Evolutionary conservation across 2,888 invertebrate species (phyloP), one percentile per base, ranked within the genome.

Genomic region (Eustalomyia histrio): DNA sequence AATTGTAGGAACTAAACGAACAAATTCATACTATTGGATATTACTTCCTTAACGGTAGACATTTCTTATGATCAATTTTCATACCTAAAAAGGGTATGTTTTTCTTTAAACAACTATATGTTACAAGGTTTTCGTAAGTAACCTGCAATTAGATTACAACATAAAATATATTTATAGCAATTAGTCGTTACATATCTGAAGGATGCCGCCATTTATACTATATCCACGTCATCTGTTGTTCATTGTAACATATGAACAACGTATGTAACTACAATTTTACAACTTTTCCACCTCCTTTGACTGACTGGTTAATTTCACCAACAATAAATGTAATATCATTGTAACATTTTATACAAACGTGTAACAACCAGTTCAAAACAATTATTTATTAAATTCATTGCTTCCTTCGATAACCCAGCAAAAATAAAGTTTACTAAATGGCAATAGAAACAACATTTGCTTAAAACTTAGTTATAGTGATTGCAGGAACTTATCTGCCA

Each of bases 81-180:
- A 50, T 68, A 58, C 9, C 16, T 16, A 52, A 50, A 21, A 63
- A 43, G 16, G 57, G 9, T 63, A 16, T 55, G 7, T 50, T 17
- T 64, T 24, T 24, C 33, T 17, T 9, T 16, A 50, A 33, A 12
- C 52, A 12, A 33, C 18, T 50, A 12, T 50, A n/a, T n/a, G n/a
- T n/a, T n/a, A 24, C 29, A 33, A 29, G 43, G 50, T 52, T 55
- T 76, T 21, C 10, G 16, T 17, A 57, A 69, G 29, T 60, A 88
- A 87, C 88, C 87, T 82, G 85, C 87, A 88, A 88, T 88, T 88
- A 88, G 85, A 86, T 87, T 87, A 86, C 87, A 84, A 57, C 58
- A 47, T 60, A 61, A 86, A 86, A 87, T 86, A 84, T 87, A 88
- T 88, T 87, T 87, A 85, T 88, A 88, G 87, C 86, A 88, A 88